Evolutionary conservation across 2,113 vertebrate species (phyloP).

Genomic region (Picathartes gymnocephalus): DNA sequence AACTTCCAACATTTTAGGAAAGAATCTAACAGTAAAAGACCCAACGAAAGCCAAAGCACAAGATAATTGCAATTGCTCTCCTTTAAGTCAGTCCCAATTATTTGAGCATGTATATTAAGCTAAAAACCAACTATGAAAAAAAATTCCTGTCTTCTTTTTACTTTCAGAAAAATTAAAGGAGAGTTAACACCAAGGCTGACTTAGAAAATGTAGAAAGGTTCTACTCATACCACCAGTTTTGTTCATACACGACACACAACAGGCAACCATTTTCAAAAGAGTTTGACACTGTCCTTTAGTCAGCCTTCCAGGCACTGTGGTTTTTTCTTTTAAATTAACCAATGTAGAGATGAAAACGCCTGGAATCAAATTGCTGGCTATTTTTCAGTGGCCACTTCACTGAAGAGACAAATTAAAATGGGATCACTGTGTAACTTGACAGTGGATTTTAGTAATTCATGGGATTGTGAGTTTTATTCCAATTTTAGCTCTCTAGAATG

Average conservation of each 20-base stretch:
- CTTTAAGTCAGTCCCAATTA: not conserved
- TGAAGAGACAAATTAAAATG: not conserved
- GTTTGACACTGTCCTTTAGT: not conserved
- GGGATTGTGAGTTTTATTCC: not conserved
- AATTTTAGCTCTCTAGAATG: not conserved
- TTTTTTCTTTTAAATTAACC: not conserved
- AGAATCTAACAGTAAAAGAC: not conserved
- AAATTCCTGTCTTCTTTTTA: not conserved
- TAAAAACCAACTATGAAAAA: not conserved
- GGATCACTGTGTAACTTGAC: not conserved
- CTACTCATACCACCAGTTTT: not conserved
- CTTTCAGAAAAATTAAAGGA: not conserved
- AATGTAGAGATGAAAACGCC: not conserved
- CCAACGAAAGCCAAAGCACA: not conserved
- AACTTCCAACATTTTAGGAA: not conserved
- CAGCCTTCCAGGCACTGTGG: not conserved
- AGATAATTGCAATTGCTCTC: not conserved
- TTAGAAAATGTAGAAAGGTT: not conserved
- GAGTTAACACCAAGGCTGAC: not conserved
- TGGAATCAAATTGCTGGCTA: not conserved
- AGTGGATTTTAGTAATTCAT: not conserved
- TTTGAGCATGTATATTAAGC: not conserved
- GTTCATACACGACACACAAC: not conserved
- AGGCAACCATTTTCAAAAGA: not conserved
- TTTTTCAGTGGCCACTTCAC: not conserved